Evolutionary conservation across 2,113 vertebrate species (phyloP).

Genomic region (Ciconia maguari): DNA sequence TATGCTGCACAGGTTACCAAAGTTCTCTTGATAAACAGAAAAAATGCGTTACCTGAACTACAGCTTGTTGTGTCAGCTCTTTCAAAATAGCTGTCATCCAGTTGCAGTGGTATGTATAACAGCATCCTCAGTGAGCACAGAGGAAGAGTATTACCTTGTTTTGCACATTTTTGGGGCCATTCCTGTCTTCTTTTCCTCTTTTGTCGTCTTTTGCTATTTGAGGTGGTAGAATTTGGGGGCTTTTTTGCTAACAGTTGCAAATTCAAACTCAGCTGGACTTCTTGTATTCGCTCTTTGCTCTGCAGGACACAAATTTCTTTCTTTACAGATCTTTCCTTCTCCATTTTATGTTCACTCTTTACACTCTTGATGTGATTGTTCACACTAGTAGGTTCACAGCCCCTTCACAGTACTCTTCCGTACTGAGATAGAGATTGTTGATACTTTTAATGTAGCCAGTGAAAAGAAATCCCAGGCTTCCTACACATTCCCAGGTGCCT

Average conservation of each 20-base stretch:
- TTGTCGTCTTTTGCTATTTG: accelerated
- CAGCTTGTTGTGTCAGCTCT: not conserved
- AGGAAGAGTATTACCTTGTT: not conserved
- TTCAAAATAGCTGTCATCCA: accelerated
- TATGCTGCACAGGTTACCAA: not conserved
- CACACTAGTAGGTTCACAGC: not conserved
- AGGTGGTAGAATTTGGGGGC: too few species aligned
- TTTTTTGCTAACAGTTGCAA: not conserved
- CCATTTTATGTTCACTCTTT: not conserved
- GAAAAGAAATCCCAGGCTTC: not conserved
- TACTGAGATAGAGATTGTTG: not conserved
- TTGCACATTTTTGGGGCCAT: not conserved
- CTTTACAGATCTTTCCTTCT: not conserved
- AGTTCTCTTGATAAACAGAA: too few species aligned
- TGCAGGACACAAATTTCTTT: too few species aligned
- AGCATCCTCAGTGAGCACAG: not conserved
- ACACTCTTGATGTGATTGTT: accelerated
- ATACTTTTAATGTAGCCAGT: not conserved
- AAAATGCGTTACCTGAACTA: accelerated
- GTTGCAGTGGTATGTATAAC: accelerated
- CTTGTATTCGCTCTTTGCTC: not conserved
- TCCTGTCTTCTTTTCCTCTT: too few species aligned
- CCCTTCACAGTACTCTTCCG: not conserved
- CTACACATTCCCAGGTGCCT: accelerated
- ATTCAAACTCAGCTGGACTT: not conserved